A percentile compares a stretch with the other conserved stretches of the same genome.
These are phyloP conservation scores for Lomographa bimaculata DNA, from an alignment of 2,888 invertebrate species.

Conservation along the genomic window DNA sequence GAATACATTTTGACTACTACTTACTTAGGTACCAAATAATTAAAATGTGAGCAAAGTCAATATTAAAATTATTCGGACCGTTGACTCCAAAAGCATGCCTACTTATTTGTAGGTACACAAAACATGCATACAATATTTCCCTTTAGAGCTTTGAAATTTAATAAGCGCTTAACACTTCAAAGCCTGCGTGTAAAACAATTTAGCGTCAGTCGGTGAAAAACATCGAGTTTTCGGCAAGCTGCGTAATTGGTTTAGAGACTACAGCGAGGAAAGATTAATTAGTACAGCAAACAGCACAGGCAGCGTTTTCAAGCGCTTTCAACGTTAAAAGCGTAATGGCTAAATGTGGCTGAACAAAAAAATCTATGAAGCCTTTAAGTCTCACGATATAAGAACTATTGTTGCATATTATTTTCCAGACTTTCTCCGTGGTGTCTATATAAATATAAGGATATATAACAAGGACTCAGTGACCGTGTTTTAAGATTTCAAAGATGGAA, in stretches of 20 bases:
- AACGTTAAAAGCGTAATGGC: slow-evolving; percentile 48
- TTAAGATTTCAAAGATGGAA: slow-evolving; percentile 44
- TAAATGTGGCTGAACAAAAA: slow-evolving; percentile 29
- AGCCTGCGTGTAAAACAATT: slow-evolving; percentile 77
- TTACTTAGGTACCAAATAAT: too few relatives aligned
- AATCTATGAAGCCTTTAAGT: slow-evolving; percentile 27
- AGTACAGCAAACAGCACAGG: slow-evolving; percentile 68
- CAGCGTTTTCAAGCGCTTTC: slow-evolving; percentile 60
- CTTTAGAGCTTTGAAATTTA: slow-evolving; percentile 74
- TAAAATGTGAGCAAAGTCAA: slow-evolving; percentile 28
- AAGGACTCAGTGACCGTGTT: slow-evolving; percentile 41
- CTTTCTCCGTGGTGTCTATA: slow-evolving; percentile 10
- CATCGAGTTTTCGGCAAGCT: slow-evolving; percentile 72
- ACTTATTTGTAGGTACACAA: too few relatives aligned
- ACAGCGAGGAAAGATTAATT: slow-evolving; percentile 75
- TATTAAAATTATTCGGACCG: slow-evolving; percentile 14
- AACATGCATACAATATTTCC: slow-evolving; percentile 63
- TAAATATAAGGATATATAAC: slow-evolving; percentile 35
- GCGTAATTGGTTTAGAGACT: slow-evolving; percentile 75
- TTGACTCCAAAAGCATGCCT: slow-evolving; percentile 13
- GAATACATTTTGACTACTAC: too few relatives aligned
- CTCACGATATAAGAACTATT: slow-evolving; percentile 20
- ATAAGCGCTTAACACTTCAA: slow-evolving; percentile 81
- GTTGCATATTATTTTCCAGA: slow-evolving; percentile 5
- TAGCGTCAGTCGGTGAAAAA: slow-evolving; percentile 73